Evolutionary conservation across 2,113 vertebrate species (phyloP), one percentile per base, ranked within the genome.

Genomic region (Nothoprocta pentlandii): DNA sequence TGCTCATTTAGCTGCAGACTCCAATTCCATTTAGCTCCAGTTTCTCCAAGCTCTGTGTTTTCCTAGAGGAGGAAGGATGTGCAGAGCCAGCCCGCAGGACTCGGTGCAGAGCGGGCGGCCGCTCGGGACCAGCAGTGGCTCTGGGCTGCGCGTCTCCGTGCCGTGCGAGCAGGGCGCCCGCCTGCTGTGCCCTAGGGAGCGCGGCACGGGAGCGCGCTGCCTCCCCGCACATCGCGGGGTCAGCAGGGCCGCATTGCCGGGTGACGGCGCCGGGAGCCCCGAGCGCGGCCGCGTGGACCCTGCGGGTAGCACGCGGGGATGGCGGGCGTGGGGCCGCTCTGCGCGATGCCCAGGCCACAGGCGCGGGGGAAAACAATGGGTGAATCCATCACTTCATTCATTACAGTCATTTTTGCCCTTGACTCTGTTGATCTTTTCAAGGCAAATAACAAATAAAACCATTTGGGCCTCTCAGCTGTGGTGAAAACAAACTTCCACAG

Each of bases 381-480:
- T 49, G 34, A 76, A 89, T 56, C 85, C 47, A 67, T 63, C 53
- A 14, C 34, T 61, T 71, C 3, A 4, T 49, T 86, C 49, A 26
- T 67, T 56, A 41, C 34, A 36, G 78, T 34, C 9, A 2, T 53
- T 82, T 87, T 80, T 93, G 89, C 79, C 87, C 90, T 96, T 79
- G 64, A 80, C 89, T 91, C 51, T 90, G 79, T 69, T 70, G 91
- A 80, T 86, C 47, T 83, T 94, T 96, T 74, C 2, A 13, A 96
- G 59, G 36, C n/a, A 89, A 93, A 69, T 81, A 88, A 88, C 80
- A 90, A 91, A 73, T 79, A 75, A 90, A 89, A 84, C 56, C 86
- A 36, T 61, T 28, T 49, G 85, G 42, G 54, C 77, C 46, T 80
- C 82, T 89, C 70, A 82, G 28, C 71, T 76, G 70, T 2, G 15